Evolutionary conservation across 2,888 invertebrate genomes (phyloP).

Genomic region (Chloromyia formosa): DNA sequence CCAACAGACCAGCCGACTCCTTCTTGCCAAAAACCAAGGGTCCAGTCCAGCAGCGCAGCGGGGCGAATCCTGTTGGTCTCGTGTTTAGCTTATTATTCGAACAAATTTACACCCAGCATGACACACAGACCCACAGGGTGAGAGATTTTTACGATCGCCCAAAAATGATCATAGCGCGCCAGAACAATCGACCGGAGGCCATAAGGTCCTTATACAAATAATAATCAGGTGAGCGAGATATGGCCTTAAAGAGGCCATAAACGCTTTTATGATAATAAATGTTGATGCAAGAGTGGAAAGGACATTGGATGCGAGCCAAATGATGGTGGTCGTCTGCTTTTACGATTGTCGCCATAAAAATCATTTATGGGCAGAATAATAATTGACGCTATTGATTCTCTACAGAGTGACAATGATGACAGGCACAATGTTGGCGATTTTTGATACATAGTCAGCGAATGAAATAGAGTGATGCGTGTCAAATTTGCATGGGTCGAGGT

Average conservation of each 20-base stretch:
- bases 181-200: background rate
- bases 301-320: too few relatives aligned
- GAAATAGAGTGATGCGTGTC: too few relatives aligned
- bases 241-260: constrained; percentile 26
- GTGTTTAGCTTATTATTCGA: constrained; percentile 37
- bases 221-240: constrained; percentile 29
- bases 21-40: background rate
- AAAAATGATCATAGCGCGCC: constrained; percentile 20
- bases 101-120: constrained; percentile 47
- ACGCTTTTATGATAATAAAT: constrained; percentile 7
- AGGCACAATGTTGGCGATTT: too few relatives aligned
- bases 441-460: too few relatives aligned
- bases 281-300: too few relatives aligned
- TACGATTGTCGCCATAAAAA: too few relatives aligned
- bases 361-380: too few relatives aligned
- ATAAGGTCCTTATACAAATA: constrained; percentile 9
- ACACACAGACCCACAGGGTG: constrained; percentile 34
- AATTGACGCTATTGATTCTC: too few relatives aligned
- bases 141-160: background rate
- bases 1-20: too few relatives aligned
- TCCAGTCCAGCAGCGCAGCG: background rate
- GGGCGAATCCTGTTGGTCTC: constrained; percentile 31
- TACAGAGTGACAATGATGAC: too few relatives aligned
- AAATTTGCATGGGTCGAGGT: too few relatives aligned
- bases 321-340: too few relatives aligned